Evolutionary conservation across 2,113 vertebrate species (phyloP), one percentile per base, ranked within the genome.

Genomic region (Elaphurus davidianus): DNA sequence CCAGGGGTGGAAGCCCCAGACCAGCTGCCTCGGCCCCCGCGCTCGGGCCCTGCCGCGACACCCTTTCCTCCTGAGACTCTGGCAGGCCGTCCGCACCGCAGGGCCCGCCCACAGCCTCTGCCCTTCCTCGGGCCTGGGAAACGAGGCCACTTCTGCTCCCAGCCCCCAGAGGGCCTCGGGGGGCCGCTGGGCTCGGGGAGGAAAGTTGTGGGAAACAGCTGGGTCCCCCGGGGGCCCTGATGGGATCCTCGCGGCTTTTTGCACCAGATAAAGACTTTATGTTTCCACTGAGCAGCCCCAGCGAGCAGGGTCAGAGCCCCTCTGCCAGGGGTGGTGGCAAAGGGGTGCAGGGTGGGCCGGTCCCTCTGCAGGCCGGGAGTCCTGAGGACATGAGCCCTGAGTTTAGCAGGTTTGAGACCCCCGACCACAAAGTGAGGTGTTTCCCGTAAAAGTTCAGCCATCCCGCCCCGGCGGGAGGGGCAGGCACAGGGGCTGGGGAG

Each of bases 41-140:
- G 43, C 28, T 28, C 19, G 1, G 9, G 10, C 25, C 33, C 50
- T 60, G 43, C 27, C 23, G 27, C 0, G 1, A 36, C 19, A 57
- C 45, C 54, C 45, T 47, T 23, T 2, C 28, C 14, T 30, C 12
- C 47, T 47, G 28, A 79, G 79, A 21, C 43, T 36, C 71, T 19
- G 67, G 85, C 79, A 21, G n/a, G 50, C 83, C 0, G 0, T 21
- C 47, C 14, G 0, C 19, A 2, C 55, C 0, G 0, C 59, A n/a
- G 19, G 78, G 85, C 78, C 90, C 67, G 7, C 90, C 84, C 52
- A 16, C 55, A 55, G 84, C 87, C 92, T 54, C 89, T 92, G 90
- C 85, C 90, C 81, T 92, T 43, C 90, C 40, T 7, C 1, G 67
- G 90, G 89, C 95, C 97, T 97, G 97, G 97, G 95, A 95, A 97